A percentile compares a stretch with the other conserved stretches of the same genome.
phyloP scores from a whole-genome alignment of 2,797 vertebrate species.

The Phoeniculus purpureus region DNA sequence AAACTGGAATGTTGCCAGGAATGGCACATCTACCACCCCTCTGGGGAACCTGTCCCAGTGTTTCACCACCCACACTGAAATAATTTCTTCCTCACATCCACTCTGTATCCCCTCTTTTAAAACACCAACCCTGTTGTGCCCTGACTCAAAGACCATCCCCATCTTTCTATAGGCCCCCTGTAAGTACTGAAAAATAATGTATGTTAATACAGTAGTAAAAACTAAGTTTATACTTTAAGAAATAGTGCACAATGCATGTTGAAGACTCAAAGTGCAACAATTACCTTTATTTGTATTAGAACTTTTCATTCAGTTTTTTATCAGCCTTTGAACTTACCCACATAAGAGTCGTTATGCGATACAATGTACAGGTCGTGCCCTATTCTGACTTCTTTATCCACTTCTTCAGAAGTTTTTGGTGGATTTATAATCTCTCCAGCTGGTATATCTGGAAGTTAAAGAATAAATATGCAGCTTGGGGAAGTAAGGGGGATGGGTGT shows the following conservation, averaged over 20 bases:
- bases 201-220: neutral
- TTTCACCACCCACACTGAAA: no score
- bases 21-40: no score
- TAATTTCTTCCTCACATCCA: no score
- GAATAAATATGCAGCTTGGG: neutral
- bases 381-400: conserved; percentile 79
- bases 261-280: neutral
- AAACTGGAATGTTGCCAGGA: no score
- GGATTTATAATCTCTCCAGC: conserved; percentile 84
- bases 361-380: conserved; percentile 80
- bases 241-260: neutral
- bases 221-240: neutral
- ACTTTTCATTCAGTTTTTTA: neutral
- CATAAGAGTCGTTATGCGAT: conserved; percentile 84
- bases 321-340: conserved; percentile 57
- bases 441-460: conserved; percentile 57
- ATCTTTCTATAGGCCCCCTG: no score
- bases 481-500: neutral
- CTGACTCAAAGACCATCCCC: no score
- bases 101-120: no score
- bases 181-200: neutral
- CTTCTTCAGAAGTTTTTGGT: conserved; percentile 78
- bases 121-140: no score
- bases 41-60: no score
- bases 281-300: neutral